phyloP scores from a whole-genome alignment of 1,140 invertebrate species.

The Zaprionus kolodkinae region DNA sequence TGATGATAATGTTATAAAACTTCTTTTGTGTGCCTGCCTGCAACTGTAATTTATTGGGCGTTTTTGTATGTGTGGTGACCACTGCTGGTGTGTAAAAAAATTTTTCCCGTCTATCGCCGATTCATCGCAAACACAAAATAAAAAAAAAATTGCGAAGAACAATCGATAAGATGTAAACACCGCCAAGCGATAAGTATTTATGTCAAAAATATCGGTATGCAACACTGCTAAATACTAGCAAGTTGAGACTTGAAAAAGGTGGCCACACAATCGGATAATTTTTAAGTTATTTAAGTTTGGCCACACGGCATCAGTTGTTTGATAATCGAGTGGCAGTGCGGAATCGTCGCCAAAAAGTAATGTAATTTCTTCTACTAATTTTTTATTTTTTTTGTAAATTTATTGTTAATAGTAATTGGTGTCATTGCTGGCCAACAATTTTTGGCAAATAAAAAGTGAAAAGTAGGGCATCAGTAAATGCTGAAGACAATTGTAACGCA shows the following conservation, averaged over 20 bases:
- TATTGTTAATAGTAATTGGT: slow-evolving; percentile 23
- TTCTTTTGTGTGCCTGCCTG: slow-evolving; percentile 26
- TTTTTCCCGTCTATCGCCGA: slow-evolving; percentile 31
- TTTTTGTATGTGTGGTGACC: slow-evolving; percentile 51
- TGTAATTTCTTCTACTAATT: slow-evolving; percentile 13
- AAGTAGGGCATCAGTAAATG: slow-evolving; percentile 12
- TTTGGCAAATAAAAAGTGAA: slow-evolving; percentile 16
- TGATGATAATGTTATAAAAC: slow-evolving; percentile 44
- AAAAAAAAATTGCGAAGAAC: background rate
- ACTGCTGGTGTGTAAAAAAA: slow-evolving; percentile 43
- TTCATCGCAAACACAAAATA: slow-evolving; percentile 30
- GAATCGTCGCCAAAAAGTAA: slow-evolving; percentile 43
- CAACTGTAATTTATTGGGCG: slow-evolving; percentile 65
- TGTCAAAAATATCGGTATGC: background rate
- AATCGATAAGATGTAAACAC: background rate
- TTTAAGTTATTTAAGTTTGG: slow-evolving; percentile 27
- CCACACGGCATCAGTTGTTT: slow-evolving; percentile 42
- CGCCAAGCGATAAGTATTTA: background rate
- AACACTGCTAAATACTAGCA: background rate
- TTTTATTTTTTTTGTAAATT: slow-evolving; percentile 18
- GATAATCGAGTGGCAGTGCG: slow-evolving; percentile 49
- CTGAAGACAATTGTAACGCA: slow-evolving; percentile 4
- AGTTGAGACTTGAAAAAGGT: no score
- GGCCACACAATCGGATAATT: slow-evolving; percentile 22
- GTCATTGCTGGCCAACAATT: slow-evolving; percentile 5